These are phyloP conservation scores for Sinopyrophorus schimmeli DNA, from an alignment of 2,888 invertebrate genomes.

Conservation along the genomic window DNA sequence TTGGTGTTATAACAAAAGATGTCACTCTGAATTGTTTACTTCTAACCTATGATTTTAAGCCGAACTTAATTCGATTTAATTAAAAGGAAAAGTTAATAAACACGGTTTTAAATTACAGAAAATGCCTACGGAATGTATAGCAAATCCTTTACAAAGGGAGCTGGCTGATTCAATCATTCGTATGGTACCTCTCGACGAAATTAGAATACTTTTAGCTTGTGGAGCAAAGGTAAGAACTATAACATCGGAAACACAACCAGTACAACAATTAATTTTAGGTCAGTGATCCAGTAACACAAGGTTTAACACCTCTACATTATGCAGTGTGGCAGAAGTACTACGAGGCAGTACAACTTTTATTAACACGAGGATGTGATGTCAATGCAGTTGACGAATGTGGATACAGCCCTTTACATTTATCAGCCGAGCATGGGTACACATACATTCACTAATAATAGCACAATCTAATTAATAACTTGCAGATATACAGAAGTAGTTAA, in stretches of 20 bases:
- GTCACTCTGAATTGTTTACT: too few species aligned
- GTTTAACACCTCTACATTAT: conserved; percentile 87
- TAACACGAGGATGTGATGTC: conserved; percentile 81
- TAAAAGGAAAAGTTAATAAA: too few species aligned
- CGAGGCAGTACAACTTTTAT: conserved; percentile 77
- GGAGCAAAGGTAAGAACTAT: conserved; percentile 71
- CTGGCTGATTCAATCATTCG: conserved; percentile 89
- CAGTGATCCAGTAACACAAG: conserved; percentile 81
- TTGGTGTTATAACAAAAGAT: too few species aligned
- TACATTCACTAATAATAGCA: too few species aligned
- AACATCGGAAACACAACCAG: conserved; percentile 32
- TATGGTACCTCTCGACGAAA: conserved; percentile 84
- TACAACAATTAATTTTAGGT: conserved; percentile 51
- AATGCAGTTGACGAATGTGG: conserved; percentile 88
- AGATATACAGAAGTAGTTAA: conserved; percentile 71
- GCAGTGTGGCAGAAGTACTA: conserved; percentile 86
- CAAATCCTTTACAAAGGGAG: conserved; percentile 79
- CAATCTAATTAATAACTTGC: conserved; percentile 29
- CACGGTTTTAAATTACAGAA: conserved; percentile 32
- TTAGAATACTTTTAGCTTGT: conserved; percentile 80
- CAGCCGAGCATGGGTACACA: conserved; percentile 85
- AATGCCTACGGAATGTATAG: conserved; percentile 76
- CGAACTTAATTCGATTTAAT: too few species aligned
- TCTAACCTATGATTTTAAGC: too few species aligned
- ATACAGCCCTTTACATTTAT: conserved; percentile 86